These are phyloP conservation scores for Conger conger DNA, from an alignment of 2,113 vertebrate species.

Conservation along the genomic window DNA sequence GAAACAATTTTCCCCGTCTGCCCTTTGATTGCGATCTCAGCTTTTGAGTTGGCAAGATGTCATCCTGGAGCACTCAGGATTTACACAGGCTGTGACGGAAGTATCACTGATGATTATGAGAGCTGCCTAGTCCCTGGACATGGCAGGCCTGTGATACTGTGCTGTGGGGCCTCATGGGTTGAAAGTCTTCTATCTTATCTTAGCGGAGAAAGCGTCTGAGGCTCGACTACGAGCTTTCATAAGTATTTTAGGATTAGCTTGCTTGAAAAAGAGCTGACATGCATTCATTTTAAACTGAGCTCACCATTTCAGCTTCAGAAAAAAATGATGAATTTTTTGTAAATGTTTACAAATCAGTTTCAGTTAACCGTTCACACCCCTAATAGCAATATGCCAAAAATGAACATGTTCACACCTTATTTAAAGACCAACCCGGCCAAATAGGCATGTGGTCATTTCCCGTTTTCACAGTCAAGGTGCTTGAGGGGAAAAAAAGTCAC, in stretches of 20 bases:
- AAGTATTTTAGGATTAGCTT: not conserved
- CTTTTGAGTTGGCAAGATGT: conserved; percentile 48
- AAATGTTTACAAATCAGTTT: no score
- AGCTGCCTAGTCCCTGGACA: conserved; percentile 45
- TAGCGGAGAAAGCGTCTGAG: not conserved
- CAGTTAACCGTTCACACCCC: no score
- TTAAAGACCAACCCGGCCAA: no score
- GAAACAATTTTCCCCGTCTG: conserved; percentile 68
- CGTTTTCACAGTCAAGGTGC: no score
- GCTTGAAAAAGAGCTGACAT: not conserved
- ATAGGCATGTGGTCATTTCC: no score
- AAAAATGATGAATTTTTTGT: no score
- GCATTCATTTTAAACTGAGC: no score
- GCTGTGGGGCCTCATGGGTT: conserved; percentile 41
- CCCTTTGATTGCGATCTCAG: conserved; percentile 48
- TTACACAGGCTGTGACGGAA: conserved; percentile 41
- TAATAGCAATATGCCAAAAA: no score
- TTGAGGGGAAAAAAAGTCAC: no score
- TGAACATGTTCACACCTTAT: no score
- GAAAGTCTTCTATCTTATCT: conserved; percentile 45
- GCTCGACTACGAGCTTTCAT: not conserved
- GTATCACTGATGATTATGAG: conserved; percentile 67
- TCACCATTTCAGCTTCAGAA: no score
- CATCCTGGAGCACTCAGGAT: conserved; percentile 36
- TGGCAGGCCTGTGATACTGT: conserved; percentile 19